Evolutionary conservation across 2,797 vertebrate species (phyloP).

Genomic region (Enteromius paludinosus): DNA sequence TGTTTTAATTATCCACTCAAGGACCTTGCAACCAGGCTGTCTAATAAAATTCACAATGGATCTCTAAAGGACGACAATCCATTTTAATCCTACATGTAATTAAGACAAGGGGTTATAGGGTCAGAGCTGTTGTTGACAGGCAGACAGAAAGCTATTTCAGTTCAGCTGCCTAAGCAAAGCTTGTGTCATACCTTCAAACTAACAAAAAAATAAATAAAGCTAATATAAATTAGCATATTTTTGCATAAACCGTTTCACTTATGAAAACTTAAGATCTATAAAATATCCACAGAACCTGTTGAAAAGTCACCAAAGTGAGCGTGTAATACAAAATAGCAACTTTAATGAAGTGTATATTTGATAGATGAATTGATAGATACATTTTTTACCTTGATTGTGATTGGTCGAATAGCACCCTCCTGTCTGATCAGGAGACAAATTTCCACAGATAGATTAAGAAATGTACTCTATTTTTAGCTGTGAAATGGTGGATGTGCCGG

Average conservation of each 20-base stretch:
- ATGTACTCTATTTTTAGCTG: not conserved
- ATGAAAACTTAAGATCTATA: not conserved
- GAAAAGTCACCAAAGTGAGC: not conserved
- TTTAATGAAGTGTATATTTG: too few relatives aligned
- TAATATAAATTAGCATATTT: not conserved
- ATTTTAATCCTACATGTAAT: constrained; percentile 84
- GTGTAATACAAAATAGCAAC: not conserved
- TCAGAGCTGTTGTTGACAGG: constrained; percentile 79
- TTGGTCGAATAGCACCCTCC: not conserved
- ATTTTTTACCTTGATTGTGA: not conserved
- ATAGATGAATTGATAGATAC: too few relatives aligned
- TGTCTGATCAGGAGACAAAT: not conserved
- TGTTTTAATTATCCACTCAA: constrained; percentile 55
- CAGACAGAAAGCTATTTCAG: constrained; percentile 77
- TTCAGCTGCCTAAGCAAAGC: constrained; percentile 63
- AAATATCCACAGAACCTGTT: not conserved
- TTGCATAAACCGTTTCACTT: not conserved
- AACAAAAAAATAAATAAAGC: not conserved
- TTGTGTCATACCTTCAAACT: constrained; percentile 13
- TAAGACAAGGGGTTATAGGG: constrained; percentile 79
- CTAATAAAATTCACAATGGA: constrained; percentile 77
- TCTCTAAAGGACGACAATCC: constrained; percentile 74
- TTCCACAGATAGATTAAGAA: not conserved
- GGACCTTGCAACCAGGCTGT: constrained; percentile 69
- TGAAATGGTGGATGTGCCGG: not conserved